A percentile compares a stretch with the other conserved stretches of the same genome.
phyloP scores from a whole-genome alignment of 2,113 vertebrate species.

The Tragulus kanchil region DNA sequence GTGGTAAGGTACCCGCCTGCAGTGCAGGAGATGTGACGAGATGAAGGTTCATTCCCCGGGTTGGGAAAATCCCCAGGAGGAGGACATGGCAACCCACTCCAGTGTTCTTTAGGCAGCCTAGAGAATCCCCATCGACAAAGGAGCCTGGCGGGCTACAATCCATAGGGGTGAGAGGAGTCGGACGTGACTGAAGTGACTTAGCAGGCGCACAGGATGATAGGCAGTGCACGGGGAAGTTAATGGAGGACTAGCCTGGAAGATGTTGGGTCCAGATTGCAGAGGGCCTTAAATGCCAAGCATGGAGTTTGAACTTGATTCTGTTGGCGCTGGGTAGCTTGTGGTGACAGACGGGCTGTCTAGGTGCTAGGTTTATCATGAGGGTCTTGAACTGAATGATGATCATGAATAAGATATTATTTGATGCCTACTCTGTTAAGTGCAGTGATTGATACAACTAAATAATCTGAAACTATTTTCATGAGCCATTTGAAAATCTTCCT shows the following conservation, averaged over 20 bases:
- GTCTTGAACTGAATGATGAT: background rate
- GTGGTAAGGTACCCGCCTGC: background rate
- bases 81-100: background rate
- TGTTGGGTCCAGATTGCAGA: background rate
- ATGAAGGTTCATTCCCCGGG: background rate
- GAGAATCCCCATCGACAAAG: background rate
- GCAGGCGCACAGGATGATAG: fast-evolving
- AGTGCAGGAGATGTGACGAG: background rate
- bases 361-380: background rate
- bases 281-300: background rate
- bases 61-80: background rate
- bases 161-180: background rate
- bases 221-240: background rate
- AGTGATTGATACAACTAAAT: background rate
- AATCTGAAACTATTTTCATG: conserved; percentile 19
- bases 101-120: background rate
- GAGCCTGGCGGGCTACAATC: background rate
- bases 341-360: background rate
- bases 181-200: background rate
- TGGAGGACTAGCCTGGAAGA: background rate
- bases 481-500: background rate
- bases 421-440: background rate
- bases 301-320: background rate
- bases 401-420: background rate
- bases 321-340: background rate